A percentile compares a stretch with the other conserved stretches of the same genome.
Evolutionary conservation across 2,888 invertebrate species (phyloP).

Genomic region (Trichopoda pennipes): DNA sequence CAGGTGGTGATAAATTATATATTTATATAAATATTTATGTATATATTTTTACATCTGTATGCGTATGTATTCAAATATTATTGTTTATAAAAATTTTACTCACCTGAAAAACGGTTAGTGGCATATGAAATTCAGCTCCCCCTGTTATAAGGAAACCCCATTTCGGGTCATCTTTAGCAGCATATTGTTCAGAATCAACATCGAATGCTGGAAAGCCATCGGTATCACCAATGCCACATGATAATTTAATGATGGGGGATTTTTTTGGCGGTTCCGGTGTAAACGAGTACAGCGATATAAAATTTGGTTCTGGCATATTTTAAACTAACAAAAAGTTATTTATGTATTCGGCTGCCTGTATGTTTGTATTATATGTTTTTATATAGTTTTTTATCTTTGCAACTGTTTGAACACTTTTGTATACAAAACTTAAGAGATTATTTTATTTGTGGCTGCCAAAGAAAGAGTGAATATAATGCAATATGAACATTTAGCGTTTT

Average conservation of each 20-base stretch:
- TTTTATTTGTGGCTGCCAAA: neutral
- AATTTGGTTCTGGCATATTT: conserved; percentile 77
- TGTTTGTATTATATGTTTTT: neutral
- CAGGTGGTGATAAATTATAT: too few relatives aligned
- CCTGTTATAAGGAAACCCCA: conserved; percentile 82
- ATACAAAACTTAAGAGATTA: neutral
- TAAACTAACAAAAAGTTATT: neutral
- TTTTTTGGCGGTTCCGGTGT: conserved; percentile 77
- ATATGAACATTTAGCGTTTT: conserved; percentile 5
- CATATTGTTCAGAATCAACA: conserved; percentile 78
- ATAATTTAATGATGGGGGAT: conserved; percentile 77
- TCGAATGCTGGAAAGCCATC: conserved; percentile 80
- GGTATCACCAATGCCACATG: conserved; percentile 80
- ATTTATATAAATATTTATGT: too few relatives aligned
- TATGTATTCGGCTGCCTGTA: neutral
- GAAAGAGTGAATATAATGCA: neutral
- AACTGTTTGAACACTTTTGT: neutral
- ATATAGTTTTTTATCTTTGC: conserved; percentile 5
- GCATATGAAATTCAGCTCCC: conserved; percentile 81
- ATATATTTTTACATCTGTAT: neutral
- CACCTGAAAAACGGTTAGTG: conserved; percentile 81
- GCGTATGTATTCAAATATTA: neutral
- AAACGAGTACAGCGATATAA: conserved; percentile 72
- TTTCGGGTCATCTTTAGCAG: conserved; percentile 78
- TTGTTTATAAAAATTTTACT: conserved; percentile 46